These are phyloP conservation scores for Platysteira castanea DNA, from an alignment of 2,113 vertebrate species.

Conservation along the genomic window DNA sequence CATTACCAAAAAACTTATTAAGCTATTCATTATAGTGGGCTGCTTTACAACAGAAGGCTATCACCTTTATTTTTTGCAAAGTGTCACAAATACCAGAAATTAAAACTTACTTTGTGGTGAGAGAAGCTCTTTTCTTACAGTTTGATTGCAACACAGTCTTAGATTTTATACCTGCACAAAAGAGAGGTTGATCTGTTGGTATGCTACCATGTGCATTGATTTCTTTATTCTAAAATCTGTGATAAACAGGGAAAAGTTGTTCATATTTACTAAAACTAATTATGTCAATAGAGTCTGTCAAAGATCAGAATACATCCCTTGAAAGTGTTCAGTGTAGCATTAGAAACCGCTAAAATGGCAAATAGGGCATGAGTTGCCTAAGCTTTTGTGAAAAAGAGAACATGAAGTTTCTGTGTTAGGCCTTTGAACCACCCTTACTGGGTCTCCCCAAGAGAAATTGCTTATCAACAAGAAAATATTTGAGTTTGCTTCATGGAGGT, in stretches of 20 bases:
- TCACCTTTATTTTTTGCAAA: neutral
- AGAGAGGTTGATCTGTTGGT: neutral
- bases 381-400: neutral
- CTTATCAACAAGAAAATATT: neutral
- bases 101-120: conserved; percentile 70
- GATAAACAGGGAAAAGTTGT: neutral
- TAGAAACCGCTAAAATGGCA: neutral
- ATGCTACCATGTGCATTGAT: neutral
- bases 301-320: neutral
- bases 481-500: neutral
- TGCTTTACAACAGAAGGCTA: neutral
- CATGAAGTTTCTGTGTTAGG: neutral
- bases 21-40: neutral
- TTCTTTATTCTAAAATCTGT: neutral
- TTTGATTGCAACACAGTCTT: conserved; percentile 72
- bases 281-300: neutral
- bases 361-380: neutral
- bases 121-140: conserved; percentile 65
- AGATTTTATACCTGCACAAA: conserved; percentile 76
- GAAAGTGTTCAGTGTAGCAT: neutral
- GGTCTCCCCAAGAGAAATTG: neutral
- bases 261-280: neutral
- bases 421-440: neutral
- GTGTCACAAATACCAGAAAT: conserved; percentile 6
- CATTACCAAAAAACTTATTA: neutral